These are phyloP conservation scores for Solenodon paradoxus DNA, from an alignment of 2,113 vertebrate genomes.

Conservation along the genomic window DNA sequence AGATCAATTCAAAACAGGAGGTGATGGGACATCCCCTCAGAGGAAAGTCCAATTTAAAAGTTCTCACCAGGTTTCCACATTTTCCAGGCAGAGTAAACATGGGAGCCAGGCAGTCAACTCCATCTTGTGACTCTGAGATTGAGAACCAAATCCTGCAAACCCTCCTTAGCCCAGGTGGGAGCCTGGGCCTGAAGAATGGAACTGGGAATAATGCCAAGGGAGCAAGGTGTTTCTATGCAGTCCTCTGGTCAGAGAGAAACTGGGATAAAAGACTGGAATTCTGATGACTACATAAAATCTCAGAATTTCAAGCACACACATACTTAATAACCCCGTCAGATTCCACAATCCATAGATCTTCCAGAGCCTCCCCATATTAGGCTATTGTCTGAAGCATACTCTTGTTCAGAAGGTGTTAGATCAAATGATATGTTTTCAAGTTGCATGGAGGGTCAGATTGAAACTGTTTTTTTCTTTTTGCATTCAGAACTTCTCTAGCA, in stretches of 20 bases:
- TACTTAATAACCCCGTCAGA: conserved; percentile 86
- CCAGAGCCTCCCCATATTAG: conserved; percentile 91
- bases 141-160: conserved; percentile 84
- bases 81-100: conserved; percentile 93
- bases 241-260: conserved; percentile 90
- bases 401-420: conserved; percentile 88
- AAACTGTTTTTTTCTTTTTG: conserved; percentile 92
- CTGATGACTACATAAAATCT: conserved; percentile 88
- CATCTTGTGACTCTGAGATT: conserved; percentile 89
- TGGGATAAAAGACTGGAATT: conserved; percentile 90
- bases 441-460: conserved; percentile 90
- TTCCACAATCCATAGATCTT: conserved; percentile 81
- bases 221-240: conserved; percentile 90
- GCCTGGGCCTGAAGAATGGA: conserved; percentile 92
- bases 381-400: conserved; percentile 83
- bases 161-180: conserved; percentile 85
- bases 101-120: conserved; percentile 90
- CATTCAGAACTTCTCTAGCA: conserved; percentile 93
- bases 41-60: conserved; percentile 92
- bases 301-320: conserved; percentile 82
- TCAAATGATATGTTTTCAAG: conserved; percentile 94
- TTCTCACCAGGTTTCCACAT: conserved; percentile 92
- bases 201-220: conserved; percentile 89
- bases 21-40: conserved; percentile 92
- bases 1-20: conserved; percentile 95